A percentile compares a stretch with the other conserved stretches of the same genome.
Conservation (phyloP, 2,797 vertebrate species). For the Oceanodroma leucorhoa region DNA sequence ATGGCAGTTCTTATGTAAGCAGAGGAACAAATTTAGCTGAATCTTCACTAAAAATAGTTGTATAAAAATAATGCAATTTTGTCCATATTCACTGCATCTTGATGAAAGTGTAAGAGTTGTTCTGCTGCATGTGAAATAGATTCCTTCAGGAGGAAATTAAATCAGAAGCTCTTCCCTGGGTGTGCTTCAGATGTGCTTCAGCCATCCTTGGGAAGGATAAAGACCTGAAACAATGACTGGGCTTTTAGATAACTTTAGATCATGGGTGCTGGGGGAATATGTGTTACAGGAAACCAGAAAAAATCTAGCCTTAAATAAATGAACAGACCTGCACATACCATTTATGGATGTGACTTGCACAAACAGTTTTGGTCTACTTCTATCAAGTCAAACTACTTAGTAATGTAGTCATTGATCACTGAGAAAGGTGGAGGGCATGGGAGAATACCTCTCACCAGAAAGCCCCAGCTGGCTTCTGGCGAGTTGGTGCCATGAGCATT, state of each 20-base stretch:
- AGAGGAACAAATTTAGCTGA: neutral
- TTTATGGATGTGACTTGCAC: neutral
- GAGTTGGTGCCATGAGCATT: neutral
- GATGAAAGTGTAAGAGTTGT: neutral
- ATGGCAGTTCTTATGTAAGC: neutral
- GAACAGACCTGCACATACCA: neutral
- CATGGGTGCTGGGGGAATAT: neutral
- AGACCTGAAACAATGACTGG: neutral
- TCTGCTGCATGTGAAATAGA: neutral
- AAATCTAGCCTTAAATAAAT: neutral
- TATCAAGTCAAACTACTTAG: neutral
- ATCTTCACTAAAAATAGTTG: neutral
- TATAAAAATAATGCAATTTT: neutral
- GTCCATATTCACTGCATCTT: neutral
- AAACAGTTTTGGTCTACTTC: neutral
- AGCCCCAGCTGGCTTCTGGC: neutral
- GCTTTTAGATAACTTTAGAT: neutral
- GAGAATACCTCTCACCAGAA: neutral
- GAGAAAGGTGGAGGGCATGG: neutral
- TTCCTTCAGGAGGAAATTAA: neutral
- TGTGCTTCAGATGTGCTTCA: neutral
- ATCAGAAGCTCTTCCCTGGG: rapidly evolving
- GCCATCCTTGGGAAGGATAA: neutral
- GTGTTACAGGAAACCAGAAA: neutral
- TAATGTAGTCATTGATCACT: neutral